Evolutionary conservation across 2,113 vertebrate species (phyloP).

Genomic region (Tautogolabrus adspersus): DNA sequence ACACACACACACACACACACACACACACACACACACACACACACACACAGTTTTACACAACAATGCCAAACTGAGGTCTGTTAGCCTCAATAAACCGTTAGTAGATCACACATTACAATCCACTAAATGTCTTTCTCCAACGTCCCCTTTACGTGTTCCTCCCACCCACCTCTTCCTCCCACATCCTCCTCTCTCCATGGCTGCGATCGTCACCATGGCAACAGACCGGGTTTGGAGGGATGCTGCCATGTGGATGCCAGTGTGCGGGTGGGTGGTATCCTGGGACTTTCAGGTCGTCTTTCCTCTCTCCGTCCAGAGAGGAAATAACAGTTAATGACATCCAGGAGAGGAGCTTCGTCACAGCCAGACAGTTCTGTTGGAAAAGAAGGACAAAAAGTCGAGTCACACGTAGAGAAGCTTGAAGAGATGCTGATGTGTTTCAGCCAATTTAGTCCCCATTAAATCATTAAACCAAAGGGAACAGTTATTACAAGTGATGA

Average conservation of each 20-base stretch:
- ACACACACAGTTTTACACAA: background rate
- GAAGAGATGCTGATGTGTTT: constrained; percentile 6
- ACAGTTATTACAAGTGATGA: background rate
- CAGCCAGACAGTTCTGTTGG: background rate
- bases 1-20: no score
- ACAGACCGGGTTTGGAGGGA: constrained; percentile 74
- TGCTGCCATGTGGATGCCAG: constrained; percentile 63
- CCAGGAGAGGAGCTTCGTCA: constrained; percentile 15
- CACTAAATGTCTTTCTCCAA: constrained; percentile 47
- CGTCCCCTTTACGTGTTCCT: constrained; percentile 41
- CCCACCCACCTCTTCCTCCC: constrained; percentile 54
- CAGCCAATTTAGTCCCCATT: constrained; percentile 3
- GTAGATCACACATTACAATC: constrained; percentile 52
- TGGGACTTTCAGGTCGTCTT: constrained; percentile 44
- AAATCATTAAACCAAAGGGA: background rate
- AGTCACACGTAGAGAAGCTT: background rate
- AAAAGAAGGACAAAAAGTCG: background rate
- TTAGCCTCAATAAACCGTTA: constrained; percentile 35
- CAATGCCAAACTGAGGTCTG: background rate
- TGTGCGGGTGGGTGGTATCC: constrained; percentile 41
- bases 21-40: background rate
- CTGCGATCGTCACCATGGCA: constrained; percentile 78
- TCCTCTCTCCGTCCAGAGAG: constrained; percentile 46
- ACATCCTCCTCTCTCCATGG: constrained; percentile 59
- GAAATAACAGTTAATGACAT: constrained; percentile 66